A percentile compares a stretch with the other conserved stretches of the same genome.
These are phyloP conservation scores for Drosophila kambysellisi DNA, from an alignment of 2,888 invertebrate genomes.

Conservation along the genomic window DNA sequence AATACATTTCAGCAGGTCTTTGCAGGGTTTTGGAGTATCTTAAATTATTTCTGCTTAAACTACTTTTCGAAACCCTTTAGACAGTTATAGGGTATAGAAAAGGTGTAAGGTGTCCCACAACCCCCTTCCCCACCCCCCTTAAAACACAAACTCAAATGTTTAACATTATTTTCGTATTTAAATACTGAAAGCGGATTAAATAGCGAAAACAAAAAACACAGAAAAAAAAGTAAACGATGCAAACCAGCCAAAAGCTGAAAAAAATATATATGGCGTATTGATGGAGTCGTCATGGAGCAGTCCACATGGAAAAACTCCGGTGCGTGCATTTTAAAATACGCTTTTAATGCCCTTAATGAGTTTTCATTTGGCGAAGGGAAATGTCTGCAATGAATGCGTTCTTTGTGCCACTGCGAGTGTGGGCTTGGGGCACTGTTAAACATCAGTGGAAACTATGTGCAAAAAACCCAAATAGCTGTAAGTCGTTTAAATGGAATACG, in stretches of 20 bases:
- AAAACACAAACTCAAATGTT: conserved; percentile 35
- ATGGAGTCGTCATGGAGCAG: conserved; percentile 66
- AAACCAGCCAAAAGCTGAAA: conserved; percentile 54
- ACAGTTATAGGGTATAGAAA: conserved; percentile 1
- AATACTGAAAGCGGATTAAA: conserved; percentile 82
- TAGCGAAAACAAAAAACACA: conserved; percentile 25
- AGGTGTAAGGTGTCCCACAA: conserved; percentile 1
- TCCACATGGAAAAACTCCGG: conserved; percentile 23
- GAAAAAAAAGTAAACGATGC: conserved; percentile 13
- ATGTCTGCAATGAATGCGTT: conserved; percentile 35
- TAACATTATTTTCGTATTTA: conserved; percentile 75
- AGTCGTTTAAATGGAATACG: conserved; percentile 17
- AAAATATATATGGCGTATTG: conserved; percentile 65
- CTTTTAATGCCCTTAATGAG: conserved; percentile 76
- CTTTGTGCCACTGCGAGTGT: conserved; percentile 12
- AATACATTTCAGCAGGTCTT: not conserved
- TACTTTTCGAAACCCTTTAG: not conserved
- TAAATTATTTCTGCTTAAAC: not conserved
- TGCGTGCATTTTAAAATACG: conserved; percentile 64
- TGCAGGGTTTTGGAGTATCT: not conserved
- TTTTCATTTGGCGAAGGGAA: conserved; percentile 47
- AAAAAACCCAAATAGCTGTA: conserved; percentile 8
- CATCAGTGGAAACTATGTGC: conserved; percentile 34
- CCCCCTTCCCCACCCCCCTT: too few relatives aligned
- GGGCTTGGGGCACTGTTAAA: conserved; percentile 11